These are phyloP conservation scores for Anodontia alba DNA, from an alignment of 2,888 invertebrate genomes.

Conservation along the genomic window DNA sequence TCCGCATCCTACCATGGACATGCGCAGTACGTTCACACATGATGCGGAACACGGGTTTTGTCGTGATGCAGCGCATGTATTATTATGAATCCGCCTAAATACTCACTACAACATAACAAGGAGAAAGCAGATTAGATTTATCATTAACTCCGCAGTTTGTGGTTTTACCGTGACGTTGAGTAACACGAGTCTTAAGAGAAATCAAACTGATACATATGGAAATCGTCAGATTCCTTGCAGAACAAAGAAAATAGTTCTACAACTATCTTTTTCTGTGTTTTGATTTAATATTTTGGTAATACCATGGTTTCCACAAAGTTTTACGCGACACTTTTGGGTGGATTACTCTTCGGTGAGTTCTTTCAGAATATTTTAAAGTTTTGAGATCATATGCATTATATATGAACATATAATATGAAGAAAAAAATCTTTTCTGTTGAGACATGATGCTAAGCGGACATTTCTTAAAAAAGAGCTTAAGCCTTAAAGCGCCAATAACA, in stretches of 20 bases:
- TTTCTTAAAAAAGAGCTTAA: too few species aligned
- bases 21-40: too few species aligned
- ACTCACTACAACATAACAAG: neutral
- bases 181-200: neutral
- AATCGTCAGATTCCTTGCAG: conserved; percentile 1
- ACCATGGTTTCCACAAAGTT: neutral
- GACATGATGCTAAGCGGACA: too few species aligned
- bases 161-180: neutral
- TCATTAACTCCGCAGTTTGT: conserved; percentile 7
- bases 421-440: neutral
- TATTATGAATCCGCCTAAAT: neutral
- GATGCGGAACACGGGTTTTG: too few species aligned
- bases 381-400: neutral
- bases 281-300: neutral
- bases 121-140: neutral
- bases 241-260: neutral
- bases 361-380: neutral
- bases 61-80: too few species aligned
- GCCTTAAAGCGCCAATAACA: too few species aligned
- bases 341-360: neutral
- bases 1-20: too few species aligned
- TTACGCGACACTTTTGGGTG: neutral
- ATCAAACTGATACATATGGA: conserved; percentile 9
- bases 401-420: neutral
- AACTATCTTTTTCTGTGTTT: neutral